A percentile compares a stretch with the other conserved stretches of the same genome.
These are phyloP conservation scores for Lampris megalopsis DNA, from an alignment of 2,113 vertebrate genomes.

Conservation along the genomic window DNA sequence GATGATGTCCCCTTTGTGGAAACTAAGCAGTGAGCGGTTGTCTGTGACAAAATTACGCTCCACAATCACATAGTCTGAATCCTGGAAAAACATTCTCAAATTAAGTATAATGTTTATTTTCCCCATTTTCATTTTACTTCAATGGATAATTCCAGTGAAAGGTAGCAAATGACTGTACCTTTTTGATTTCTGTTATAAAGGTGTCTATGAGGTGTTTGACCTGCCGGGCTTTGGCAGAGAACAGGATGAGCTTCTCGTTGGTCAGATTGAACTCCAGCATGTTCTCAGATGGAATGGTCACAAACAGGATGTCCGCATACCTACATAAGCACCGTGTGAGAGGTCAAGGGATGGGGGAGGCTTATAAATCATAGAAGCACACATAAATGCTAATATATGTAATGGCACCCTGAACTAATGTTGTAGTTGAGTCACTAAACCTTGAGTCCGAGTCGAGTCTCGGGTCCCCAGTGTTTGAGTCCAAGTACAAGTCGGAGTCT, in stretches of 20 bases:
- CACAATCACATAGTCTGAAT: constrained; percentile 93
- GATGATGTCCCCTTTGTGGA: constrained; percentile 98
- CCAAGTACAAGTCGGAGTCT: too few species aligned
- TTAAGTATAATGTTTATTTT: too few species aligned
- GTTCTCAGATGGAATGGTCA: constrained; percentile 92
- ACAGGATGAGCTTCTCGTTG: constrained; percentile 95
- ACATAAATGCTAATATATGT: neutral
- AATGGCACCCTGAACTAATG: too few species aligned
- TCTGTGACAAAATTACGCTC: constrained; percentile 91
- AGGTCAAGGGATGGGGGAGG: neutral
- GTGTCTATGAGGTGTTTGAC: constrained; percentile 92
- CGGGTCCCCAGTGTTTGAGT: too few species aligned
- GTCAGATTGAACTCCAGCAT: constrained; percentile 96
- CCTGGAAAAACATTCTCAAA: constrained; percentile 74
- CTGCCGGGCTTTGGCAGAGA: constrained; percentile 93
- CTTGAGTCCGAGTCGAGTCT: too few species aligned
- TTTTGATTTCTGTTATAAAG: constrained; percentile 94
- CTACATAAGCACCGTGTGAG: constrained; percentile 69
- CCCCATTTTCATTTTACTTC: too few species aligned
- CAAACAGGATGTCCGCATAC: constrained; percentile 93
- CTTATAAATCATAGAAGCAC: neutral
- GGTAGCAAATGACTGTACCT: constrained; percentile 77
- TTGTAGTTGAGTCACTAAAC: too few species aligned
- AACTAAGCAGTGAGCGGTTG: constrained; percentile 84
- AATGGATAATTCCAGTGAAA: neutral